Conservation (phyloP, 2,113 vertebrate species). For the Dunckerocampus dactyliophorus region DNA sequence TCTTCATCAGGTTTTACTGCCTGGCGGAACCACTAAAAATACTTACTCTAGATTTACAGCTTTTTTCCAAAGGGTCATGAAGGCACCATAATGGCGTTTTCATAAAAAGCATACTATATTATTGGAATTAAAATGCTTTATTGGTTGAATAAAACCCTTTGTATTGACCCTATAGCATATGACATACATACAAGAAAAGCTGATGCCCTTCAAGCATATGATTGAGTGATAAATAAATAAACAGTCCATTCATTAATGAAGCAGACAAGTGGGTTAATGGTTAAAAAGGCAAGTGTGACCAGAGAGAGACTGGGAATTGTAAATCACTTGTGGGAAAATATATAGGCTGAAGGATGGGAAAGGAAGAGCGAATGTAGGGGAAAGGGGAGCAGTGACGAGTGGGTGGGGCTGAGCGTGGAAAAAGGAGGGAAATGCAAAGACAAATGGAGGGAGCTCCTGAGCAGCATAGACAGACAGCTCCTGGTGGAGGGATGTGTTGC, state of each 20-base stretch:
- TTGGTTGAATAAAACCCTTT: too few species aligned
- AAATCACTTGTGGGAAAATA: neutral
- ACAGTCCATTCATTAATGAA: too few species aligned
- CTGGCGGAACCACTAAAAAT: conserved; percentile 2
- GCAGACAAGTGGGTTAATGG: neutral
- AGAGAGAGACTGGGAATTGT: neutral
- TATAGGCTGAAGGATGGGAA: conserved; percentile 15
- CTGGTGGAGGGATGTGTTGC: conserved; percentile 51
- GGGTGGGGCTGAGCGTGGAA: conserved; percentile 16
- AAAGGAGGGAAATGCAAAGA: conserved; percentile 16
- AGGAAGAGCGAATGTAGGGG: conserved; percentile 16
- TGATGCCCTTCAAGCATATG: neutral
- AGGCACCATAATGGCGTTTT: neutral
- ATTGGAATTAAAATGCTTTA: too few species aligned
- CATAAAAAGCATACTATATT: too few species aligned
- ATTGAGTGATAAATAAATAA: too few species aligned
- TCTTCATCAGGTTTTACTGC: conserved; percentile 25
- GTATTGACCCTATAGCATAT: too few species aligned
- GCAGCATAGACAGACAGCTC: conserved; percentile 52
- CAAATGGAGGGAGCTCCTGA: conserved; percentile 35
- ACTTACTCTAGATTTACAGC: neutral
- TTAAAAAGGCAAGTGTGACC: neutral
- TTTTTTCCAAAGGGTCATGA: conserved; percentile 2
- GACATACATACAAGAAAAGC: neutral
- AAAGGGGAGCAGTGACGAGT: conserved; percentile 29